Evolutionary conservation across 2,888 invertebrate genomes (phyloP), one percentile per base, ranked within the genome.

Genomic region (Microdon myrmicae): DNA sequence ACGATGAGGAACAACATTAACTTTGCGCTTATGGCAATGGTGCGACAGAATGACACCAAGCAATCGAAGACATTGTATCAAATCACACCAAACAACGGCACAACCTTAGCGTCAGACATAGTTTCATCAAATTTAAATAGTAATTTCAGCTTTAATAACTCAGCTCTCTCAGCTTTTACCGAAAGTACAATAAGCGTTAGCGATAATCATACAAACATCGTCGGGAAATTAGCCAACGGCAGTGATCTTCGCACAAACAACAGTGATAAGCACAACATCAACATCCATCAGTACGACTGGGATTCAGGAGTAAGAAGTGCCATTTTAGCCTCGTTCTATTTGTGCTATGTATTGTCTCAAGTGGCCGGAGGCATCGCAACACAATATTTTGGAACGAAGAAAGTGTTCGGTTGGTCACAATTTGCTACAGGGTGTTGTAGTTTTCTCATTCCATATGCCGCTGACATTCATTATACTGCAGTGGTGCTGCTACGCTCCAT

Each of bases 1-100:
- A 88, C 88, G 88, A 88, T 88, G 88, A 81, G 88, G 38, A 88
- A 85, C 68, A 88, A 89, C 77, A 88, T 89, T 70, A 88, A 88
- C 74, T 81, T 88, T 68, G 86, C 88, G 2, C 84, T 88, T 67
- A 87, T 88, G 13, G 87, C 86, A 4, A 89, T 89, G 88, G 86
- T 84, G 6, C 59, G 67, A 14, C 53, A 70, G 3, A 54, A 79
- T 74, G 66, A 67, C 75, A 37, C 71, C 16, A 10, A n/a, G n/a
- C n/a, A n/a, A n/a, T n/a, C n/a, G n/a, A n/a, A n/a, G n/a, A n/a
- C n/a, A n/a, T n/a, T 10, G 10, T 9, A 20, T 22, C 39, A 34
- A 38, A 44, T 14, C 19, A 34, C 26, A 28, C 3, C 32, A n/a
- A 20, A 7, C 13, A 53, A 43, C 10, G n/a, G 10, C 8, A 43